Conservation (phyloP, 1,140 invertebrate genomes). For the Planococcus citri region DNA sequence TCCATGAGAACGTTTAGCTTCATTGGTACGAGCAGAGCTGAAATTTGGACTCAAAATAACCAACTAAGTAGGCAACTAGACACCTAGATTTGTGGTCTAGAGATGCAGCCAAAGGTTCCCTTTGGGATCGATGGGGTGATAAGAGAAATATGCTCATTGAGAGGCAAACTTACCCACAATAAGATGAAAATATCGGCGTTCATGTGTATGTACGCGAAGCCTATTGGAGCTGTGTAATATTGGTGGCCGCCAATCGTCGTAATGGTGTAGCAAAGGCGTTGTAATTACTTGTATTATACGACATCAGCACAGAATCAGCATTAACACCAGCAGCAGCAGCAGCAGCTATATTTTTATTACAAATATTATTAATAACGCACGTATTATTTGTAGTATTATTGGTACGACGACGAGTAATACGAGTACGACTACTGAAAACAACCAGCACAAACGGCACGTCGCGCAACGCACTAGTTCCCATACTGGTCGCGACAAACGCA, state of each 20-base stretch:
- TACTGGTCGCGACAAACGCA: conserved; percentile 16
- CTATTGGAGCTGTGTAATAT: not conserved
- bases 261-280: not conserved
- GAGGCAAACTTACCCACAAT: conserved; percentile 10
- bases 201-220: not conserved
- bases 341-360: not conserved
- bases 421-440: not conserved
- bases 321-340: not conserved
- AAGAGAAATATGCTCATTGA: not conserved
- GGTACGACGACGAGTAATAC: no score
- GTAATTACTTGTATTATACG: no score
- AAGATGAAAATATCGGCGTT: conserved; percentile 14
- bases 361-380: not conserved
- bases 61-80: no score
- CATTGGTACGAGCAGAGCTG: no score
- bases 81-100: no score
- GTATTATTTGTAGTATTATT: no score
- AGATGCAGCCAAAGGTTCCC: no score
- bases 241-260: not conserved
- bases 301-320: conserved; percentile 15
- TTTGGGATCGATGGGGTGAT: no score
- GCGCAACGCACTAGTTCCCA: conserved; percentile 18
- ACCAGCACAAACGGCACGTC: not conserved
- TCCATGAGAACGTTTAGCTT: no score
- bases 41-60: no score